phyloP scores from a whole-genome alignment of 2,113 vertebrate genomes.

The Tympanuchus pallidicinctus region DNA sequence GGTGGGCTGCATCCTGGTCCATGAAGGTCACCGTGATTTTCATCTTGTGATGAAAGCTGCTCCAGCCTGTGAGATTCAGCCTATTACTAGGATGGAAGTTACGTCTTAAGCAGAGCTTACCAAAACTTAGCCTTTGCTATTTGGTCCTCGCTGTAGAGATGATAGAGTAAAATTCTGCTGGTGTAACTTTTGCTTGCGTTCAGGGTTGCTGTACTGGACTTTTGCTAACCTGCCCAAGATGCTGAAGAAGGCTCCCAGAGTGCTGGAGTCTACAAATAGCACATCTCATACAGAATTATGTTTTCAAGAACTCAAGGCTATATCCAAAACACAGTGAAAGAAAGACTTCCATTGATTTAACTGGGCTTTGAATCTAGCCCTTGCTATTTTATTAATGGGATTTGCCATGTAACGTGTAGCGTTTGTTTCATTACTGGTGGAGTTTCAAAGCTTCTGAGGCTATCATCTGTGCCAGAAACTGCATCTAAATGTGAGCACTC shows the following conservation, averaged over 20 bases:
- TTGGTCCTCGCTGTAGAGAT: background rate
- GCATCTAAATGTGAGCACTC: constrained; percentile 21
- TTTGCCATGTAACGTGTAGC: background rate
- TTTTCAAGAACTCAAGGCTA: background rate
- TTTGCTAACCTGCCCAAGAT: background rate
- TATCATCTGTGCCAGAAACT: constrained; percentile 2
- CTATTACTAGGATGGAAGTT: background rate
- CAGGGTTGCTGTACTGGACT: background rate
- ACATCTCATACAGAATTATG: background rate
- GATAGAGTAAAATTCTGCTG: background rate
- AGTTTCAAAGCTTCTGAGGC: constrained; percentile 24
- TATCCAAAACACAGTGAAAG: background rate
- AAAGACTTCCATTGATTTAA: constrained; percentile 9
- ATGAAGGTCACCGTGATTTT: background rate
- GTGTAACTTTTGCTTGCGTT: background rate
- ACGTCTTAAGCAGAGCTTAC: background rate
- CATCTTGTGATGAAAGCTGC: background rate
- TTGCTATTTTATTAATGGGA: background rate
- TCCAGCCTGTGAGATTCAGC: background rate
- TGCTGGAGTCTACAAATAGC: constrained; percentile 1
- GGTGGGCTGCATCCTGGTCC: background rate
- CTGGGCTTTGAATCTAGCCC: background rate
- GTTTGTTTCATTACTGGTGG: background rate
- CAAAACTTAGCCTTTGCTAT: background rate
- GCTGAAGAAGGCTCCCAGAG: background rate